phyloP scores from a whole-genome alignment of 2,888 invertebrate species.

The Cepaea hortensis region DNA sequence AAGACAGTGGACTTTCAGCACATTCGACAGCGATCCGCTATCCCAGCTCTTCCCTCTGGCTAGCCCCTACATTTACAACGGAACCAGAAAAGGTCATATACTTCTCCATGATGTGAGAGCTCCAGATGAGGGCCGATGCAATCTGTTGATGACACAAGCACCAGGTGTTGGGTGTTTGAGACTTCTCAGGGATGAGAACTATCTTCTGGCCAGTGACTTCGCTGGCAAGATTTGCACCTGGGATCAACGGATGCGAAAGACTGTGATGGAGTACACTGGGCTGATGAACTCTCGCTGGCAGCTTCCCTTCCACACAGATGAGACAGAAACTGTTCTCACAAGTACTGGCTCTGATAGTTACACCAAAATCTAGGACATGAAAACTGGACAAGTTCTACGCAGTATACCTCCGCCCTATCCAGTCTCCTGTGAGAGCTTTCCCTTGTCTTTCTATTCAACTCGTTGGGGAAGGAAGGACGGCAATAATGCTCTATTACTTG shows the following conservation, averaged over 20 bases:
- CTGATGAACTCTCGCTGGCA: constrained; percentile 71
- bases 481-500: constrained; percentile 73
- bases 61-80: constrained; percentile 65
- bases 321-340: constrained; percentile 72
- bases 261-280: constrained; percentile 67
- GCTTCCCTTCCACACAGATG: constrained; percentile 73
- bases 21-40: constrained; percentile 65
- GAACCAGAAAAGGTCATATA: constrained; percentile 69
- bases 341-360: constrained; percentile 75
- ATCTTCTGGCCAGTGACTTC: constrained; percentile 71
- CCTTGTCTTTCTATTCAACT: constrained; percentile 49
- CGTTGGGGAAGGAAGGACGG: constrained; percentile 72
- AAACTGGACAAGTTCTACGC: constrained; percentile 68
- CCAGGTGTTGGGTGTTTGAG: constrained; percentile 67
- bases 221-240: constrained; percentile 74
- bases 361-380: constrained; percentile 73
- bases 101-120: constrained; percentile 73
- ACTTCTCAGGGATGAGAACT: constrained; percentile 65
- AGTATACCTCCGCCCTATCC: constrained; percentile 71
- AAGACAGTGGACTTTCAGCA: constrained; percentile 66
- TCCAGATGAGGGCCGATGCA: constrained; percentile 61
- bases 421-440: constrained; percentile 62
- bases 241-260: constrained; percentile 71
- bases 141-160: constrained; percentile 60
- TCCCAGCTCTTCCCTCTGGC: constrained; percentile 63